Evolutionary conservation across 1,140 invertebrate species (phyloP).

Genomic region (Brachystomella parvula): DNA sequence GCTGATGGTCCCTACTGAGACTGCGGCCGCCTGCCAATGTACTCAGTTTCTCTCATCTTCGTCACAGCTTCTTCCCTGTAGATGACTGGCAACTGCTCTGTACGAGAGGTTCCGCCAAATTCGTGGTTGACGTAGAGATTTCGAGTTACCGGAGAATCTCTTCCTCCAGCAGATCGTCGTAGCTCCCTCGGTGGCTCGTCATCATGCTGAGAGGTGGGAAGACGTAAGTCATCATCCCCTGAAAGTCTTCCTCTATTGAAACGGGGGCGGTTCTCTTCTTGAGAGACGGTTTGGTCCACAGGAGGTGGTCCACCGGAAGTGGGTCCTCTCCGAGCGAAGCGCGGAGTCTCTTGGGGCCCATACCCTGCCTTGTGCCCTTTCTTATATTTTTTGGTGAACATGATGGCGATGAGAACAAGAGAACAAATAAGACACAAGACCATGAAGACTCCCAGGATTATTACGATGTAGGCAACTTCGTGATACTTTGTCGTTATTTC

Average conservation of each 20-base stretch:
- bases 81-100: neutral
- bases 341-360: neutral
- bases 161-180: neutral
- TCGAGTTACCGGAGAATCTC: neutral
- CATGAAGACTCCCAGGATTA: constrained; percentile 2
- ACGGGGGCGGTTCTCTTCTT: neutral
- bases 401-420: neutral
- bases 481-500: neutral
- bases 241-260: neutral
- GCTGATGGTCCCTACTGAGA: too few relatives aligned
- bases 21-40: too few relatives aligned
- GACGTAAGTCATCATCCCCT: neutral
- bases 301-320: neutral
- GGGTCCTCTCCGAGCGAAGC: neutral
- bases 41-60: neutral
- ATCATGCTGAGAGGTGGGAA: too few relatives aligned
- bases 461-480: neutral
- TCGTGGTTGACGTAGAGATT: neutral
- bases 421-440: neutral
- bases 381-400: neutral
- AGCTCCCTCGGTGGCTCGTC: too few relatives aligned
- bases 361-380: neutral
- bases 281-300: neutral
- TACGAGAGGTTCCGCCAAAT: neutral
- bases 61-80: neutral